Percentiles rank a stretch among this genome's conserved stretches.
Conservation (phyloP, 1,140 invertebrate genomes). For the Nasonia vitripennis region DNA sequence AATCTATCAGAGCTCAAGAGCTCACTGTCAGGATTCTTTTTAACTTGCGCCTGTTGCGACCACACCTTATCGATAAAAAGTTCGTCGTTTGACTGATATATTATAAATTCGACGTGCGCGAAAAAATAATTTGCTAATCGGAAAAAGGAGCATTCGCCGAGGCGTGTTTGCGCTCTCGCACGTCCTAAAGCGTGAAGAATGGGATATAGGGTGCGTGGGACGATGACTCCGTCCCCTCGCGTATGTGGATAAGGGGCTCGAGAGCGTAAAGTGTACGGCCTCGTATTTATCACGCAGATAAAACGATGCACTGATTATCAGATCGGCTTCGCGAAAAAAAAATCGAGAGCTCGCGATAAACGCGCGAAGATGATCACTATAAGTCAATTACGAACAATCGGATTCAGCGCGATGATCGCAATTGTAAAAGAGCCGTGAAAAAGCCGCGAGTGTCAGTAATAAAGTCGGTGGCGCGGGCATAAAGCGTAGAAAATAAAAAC, state of each 20-base stretch:
- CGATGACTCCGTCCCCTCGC: slow-evolving; percentile 40
- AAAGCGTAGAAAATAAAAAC: slow-evolving; percentile 17
- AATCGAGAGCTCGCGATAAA: background rate
- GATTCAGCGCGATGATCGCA: background rate
- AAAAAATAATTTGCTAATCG: background rate
- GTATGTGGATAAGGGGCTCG: slow-evolving; percentile 39
- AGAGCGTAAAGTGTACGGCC: slow-evolving; percentile 72
- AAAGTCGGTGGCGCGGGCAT: background rate
- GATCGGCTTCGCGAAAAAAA: background rate
- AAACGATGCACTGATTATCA: slow-evolving; percentile 68
- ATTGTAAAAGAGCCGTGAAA: background rate
- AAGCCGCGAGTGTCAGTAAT: background rate
- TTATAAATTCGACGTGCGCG: background rate
- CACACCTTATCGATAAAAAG: background rate
- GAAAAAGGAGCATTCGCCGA: slow-evolving; percentile 33
- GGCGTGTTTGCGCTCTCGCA: slow-evolving; percentile 30
- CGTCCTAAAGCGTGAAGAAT: background rate
- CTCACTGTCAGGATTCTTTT: background rate
- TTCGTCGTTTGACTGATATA: background rate
- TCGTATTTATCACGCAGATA: slow-evolving; percentile 75
- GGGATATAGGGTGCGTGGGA: slow-evolving; percentile 5
- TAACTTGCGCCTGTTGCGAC: background rate
- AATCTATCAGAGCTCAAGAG: background rate
- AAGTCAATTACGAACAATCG: too few relatives aligned
- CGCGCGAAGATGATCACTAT: too few relatives aligned